A percentile compares a stretch with the other conserved stretches of the same genome.
phyloP scores from a whole-genome alignment of 2,113 vertebrate genomes.

The Phalacrocorax carbo region DNA sequence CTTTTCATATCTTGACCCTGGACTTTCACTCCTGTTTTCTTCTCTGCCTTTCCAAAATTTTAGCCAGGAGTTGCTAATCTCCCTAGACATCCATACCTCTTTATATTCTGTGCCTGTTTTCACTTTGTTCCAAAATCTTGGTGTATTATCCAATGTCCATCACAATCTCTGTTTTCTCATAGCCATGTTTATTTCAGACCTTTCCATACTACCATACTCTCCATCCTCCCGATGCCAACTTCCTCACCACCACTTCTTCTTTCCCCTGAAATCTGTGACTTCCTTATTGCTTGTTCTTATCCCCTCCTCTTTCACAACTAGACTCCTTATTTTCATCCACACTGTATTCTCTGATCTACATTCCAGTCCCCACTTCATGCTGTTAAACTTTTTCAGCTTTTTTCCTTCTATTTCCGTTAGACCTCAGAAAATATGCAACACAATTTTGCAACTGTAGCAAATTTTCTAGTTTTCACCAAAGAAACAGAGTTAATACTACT shows the following conservation, averaged over 20 bases:
- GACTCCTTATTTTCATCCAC: background rate
- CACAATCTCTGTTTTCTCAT: background rate
- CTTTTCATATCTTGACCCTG: background rate
- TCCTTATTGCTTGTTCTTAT: background rate
- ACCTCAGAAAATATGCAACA: background rate
- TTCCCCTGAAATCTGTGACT: background rate
- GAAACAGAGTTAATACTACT: background rate
- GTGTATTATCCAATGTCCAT: background rate
- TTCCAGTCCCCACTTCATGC: background rate
- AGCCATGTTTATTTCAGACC: background rate
- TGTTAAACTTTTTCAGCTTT: background rate
- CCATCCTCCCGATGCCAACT: background rate
- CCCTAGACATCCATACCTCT: background rate
- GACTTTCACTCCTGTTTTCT: background rate
- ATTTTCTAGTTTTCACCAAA: background rate
- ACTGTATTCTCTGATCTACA: background rate
- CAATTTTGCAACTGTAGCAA: background rate
- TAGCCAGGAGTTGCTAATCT: background rate
- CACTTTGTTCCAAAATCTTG: background rate
- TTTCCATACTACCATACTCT: background rate
- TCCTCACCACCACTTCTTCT: background rate
- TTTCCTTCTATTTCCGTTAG: background rate
- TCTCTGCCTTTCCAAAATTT: background rate
- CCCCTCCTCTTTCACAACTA: background rate
- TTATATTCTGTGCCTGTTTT: background rate